phyloP scores from a whole-genome alignment of 2,113 vertebrate genomes.

The Aptenodytes patagonicus region DNA sequence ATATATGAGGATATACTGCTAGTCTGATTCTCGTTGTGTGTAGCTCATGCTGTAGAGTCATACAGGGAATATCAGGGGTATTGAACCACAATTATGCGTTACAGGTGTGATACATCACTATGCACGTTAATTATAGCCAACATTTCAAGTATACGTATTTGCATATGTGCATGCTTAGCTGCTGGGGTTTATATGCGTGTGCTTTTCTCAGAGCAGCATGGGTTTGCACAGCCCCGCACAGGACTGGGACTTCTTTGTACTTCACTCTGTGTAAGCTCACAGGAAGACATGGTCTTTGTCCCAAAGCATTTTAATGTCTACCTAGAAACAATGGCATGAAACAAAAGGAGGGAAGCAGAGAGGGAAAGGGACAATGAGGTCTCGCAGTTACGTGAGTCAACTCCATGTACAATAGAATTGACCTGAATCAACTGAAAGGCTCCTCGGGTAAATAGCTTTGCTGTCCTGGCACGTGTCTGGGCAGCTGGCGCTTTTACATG shows the following conservation, averaged over 20 bases:
- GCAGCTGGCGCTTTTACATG: conserved; percentile 20
- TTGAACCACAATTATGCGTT: not conserved
- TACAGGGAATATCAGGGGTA: not conserved
- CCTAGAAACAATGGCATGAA: conserved; percentile 46
- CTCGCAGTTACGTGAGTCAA: conserved; percentile 1
- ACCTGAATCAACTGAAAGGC: conserved; percentile 28
- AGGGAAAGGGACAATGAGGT: conserved; percentile 41
- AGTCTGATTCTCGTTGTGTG: not conserved
- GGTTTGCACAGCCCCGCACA: accelerated
- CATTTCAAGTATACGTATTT: not conserved
- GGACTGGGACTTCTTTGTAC: not conserved
- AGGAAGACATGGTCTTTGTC: conserved; percentile 55
- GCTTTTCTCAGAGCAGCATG: not conserved
- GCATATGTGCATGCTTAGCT: not conserved
- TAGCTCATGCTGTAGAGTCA: not conserved
- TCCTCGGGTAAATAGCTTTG: conserved; percentile 18
- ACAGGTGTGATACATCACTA: not conserved
- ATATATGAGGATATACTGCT: accelerated
- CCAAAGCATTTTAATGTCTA: conserved; percentile 19
- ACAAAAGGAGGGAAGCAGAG: conserved; percentile 54
- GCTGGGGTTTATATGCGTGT: accelerated
- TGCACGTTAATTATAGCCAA: not conserved
- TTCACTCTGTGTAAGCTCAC: not conserved
- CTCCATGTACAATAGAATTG: conserved; percentile 9
- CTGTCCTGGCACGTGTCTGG: conserved; percentile 34